phyloP scores from a whole-genome alignment of 2,797 vertebrate species.

The Melanotaenia pygmaea region DNA sequence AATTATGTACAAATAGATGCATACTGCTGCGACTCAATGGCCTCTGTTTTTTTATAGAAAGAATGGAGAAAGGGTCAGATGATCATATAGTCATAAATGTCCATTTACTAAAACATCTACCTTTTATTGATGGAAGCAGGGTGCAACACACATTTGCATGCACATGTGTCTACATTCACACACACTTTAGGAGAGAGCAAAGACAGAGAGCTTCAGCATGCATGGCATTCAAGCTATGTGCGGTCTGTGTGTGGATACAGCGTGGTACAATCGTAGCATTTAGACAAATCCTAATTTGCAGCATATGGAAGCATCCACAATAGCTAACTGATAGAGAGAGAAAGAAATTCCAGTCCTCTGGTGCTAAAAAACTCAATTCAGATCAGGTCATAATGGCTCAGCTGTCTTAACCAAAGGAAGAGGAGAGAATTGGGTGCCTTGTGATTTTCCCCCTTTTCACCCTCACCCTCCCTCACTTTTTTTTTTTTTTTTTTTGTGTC shows the following conservation, averaged over 20 bases:
- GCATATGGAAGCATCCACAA: constrained; percentile 91
- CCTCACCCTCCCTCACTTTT: constrained; percentile 73
- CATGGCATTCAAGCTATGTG: constrained; percentile 81
- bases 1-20: constrained; percentile 46
- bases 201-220: constrained; percentile 64
- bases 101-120: constrained; percentile 65
- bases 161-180: constrained; percentile 47
- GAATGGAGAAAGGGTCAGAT: constrained; percentile 65
- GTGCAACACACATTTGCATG: constrained; percentile 53
- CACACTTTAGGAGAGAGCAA: constrained; percentile 45
- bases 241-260: constrained; percentile 73
- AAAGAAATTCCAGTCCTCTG: constrained; percentile 94
- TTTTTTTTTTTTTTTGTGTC: constrained; percentile 85
- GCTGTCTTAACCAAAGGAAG: constrained; percentile 95
- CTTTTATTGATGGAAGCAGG: constrained; percentile 68
- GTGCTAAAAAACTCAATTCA: constrained; percentile 91
- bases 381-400: constrained; percentile 95
- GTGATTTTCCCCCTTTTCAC: constrained; percentile 88
- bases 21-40: constrained; percentile 50
- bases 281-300: constrained; percentile 90
- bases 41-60: constrained; percentile 56
- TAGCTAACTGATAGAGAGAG: constrained; percentile 90
- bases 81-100: constrained; percentile 58
- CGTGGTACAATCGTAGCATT: constrained; percentile 89
- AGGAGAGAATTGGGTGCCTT: constrained; percentile 97